Conservation (phyloP, 1,140 invertebrate genomes). For the Diachasmimorpha longicaudata region DNA sequence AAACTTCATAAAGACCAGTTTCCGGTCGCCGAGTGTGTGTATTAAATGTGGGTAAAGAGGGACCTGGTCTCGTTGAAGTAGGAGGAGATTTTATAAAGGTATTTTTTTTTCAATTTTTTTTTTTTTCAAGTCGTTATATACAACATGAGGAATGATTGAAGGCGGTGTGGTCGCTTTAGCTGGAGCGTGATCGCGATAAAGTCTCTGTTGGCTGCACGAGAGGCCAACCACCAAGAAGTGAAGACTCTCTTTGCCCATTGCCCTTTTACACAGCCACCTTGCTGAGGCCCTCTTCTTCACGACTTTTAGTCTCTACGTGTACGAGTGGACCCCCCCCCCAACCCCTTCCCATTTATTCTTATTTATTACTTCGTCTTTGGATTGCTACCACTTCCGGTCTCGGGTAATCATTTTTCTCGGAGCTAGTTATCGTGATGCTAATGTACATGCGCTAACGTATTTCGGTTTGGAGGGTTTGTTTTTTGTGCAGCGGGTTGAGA, state of each 20-base stretch:
- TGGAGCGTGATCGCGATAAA: constrained; percentile 24
- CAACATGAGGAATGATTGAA: constrained; percentile 24
- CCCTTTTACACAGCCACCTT: constrained; percentile 16
- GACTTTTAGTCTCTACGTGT: constrained; percentile 15
- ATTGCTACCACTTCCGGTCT: not conserved
- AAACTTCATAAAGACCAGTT: constrained; percentile 4
- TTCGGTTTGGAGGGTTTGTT: not conserved
- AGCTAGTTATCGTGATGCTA: not conserved
- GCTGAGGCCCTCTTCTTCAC: constrained; percentile 19
- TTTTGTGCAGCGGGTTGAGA: not conserved
- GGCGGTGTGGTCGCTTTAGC: constrained; percentile 17
- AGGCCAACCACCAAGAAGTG: constrained; percentile 25
- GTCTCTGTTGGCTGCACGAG: constrained; percentile 9
- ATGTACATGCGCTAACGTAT: not conserved
- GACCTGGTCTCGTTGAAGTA: not conserved
- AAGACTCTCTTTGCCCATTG: constrained; percentile 12
- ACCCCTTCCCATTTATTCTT: too few species aligned
- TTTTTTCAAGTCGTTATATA: constrained; percentile 19
- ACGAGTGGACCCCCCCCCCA: not conserved
- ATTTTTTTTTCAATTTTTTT: not conserved
- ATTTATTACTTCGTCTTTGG: not conserved
- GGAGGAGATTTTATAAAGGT: not conserved
- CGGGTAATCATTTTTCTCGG: not conserved
- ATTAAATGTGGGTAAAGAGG: not conserved
- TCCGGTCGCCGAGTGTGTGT: not conserved